Base-by-base conservation (phyloP, 2,797 vertebrate species). In the Danio jaintianensis region DNA sequence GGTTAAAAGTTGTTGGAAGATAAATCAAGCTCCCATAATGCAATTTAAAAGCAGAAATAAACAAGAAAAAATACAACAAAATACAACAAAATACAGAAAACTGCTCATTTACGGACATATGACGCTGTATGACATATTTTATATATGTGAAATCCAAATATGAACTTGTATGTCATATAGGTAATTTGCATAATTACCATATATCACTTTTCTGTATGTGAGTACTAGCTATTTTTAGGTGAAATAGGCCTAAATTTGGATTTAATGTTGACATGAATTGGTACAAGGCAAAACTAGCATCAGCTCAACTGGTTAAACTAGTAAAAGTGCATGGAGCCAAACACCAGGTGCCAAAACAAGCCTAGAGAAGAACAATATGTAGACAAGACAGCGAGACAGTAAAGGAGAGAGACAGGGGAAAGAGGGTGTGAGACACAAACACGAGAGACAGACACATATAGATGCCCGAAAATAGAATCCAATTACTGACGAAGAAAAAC, bases 381-480 rank as follows among this genome's bases (percentile, higher is more conserved):
- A 53, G 75, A 18, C 45, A 38, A 45, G 47, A 80, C n/a, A 67
- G 69, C 68, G 16, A 78, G 18, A 43, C 12, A 70, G 22, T 74
- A 58, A 71, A 47, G 72, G 64, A 77, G 73, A 78, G 62, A 83
- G 58, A 71, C 56, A 48, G 59, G 84, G 87, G 79, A 82, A 85
- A 84, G 86, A 87, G 91, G 91, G 90, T 92, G 93, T 78, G 90
- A 94, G 91, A 94, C 92, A 91, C 90, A 91, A 93, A 93, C 92
- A 93, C 92, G 90, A 89, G 93, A 93, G 92, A 94, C 82, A 87
- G 90, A 93, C 90, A 92, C 92, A 93, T 93, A 92, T 92, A 92
- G 92, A 84, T 53, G 87, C 89, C 92, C 89, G 90, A 91, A 95
- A 95, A 95, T 94, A 95, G 93, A 94, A 94, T 93, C 93, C 93